These are phyloP conservation scores for Paradisaea rubra DNA, from an alignment of 2,113 vertebrate species.

Conservation along the genomic window DNA sequence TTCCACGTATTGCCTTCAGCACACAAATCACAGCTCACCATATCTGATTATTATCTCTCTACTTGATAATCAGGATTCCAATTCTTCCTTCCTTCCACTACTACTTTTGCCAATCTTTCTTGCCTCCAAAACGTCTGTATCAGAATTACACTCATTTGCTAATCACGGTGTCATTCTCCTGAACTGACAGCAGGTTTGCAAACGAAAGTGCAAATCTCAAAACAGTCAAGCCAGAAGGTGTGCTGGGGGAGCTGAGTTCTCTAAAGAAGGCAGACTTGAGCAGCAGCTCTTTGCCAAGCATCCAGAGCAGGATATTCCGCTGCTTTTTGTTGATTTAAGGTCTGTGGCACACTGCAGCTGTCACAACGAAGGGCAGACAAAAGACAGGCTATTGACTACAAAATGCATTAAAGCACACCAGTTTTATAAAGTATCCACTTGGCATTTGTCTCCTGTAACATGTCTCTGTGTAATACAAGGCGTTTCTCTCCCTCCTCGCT, in stretches of 20 bases:
- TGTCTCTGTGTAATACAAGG: not conserved
- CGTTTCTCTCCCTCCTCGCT: not conserved
- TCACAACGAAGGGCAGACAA: not conserved
- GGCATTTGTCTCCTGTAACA: slow-evolving; percentile 21
- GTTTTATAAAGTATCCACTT: not conserved
- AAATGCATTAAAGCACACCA: not conserved
- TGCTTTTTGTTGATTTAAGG: not conserved
- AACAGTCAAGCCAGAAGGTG: slow-evolving; percentile 18
- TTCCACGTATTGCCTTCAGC: not conserved
- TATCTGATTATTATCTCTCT: not conserved
- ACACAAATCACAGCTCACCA: not conserved
- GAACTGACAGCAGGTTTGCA: slow-evolving; percentile 25
- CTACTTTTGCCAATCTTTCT: not conserved
- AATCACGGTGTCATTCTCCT: not conserved
- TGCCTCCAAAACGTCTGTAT: not conserved
- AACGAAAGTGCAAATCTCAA: not conserved
- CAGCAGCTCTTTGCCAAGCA: not conserved
- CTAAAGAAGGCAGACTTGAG: not conserved
- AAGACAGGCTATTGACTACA: not conserved
- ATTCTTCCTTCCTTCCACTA: not conserved
- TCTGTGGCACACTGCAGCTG: slow-evolving; percentile 28
- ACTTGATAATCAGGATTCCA: not conserved
- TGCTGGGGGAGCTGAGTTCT: not conserved
- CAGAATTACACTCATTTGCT: not conserved
- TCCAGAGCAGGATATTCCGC: not conserved